Base-by-base conservation (phyloP, 2,797 vertebrate species). In the Hypotaenidia philippensis region DNA sequence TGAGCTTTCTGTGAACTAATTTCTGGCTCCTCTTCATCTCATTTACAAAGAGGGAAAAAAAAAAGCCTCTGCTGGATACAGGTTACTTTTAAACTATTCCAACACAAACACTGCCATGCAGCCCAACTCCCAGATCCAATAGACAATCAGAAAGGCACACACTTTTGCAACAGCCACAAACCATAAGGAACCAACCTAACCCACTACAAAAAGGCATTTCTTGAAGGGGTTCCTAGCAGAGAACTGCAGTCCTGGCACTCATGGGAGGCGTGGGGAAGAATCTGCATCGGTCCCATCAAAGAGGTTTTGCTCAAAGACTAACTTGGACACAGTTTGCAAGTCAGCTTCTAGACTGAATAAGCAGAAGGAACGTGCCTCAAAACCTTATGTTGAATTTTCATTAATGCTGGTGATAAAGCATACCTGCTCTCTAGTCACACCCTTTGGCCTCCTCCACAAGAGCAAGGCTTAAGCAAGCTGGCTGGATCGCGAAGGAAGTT, bases 21-120 rank as follows among this genome's bases (percentile, higher is more conserved):
- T 93, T 80, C 84, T 94, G 53, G 45, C 57, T 92, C 85, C 65
- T 79, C 66, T 65, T 95, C 56, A 29, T 31, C 71, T 47, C 9
- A 70, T 93, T 79, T 82, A 69, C 59, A 45, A 80, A 94, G 77
- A 79, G 12, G 66, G 38, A 91, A 75, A 44, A 44, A 45, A 45
- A 47, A 47, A 81, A 56, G 44, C n/a, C 83, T 82, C 56, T 1
- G 11, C 36, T 68, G 49, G 57, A 78, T 53, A 77, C 34, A 75
- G 38, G 79, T 69, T 89, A 85, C 55, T 83, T 95, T 93, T 76
- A 72, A 85, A 83, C 38, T 60, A 83, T 57, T 78, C n/a, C 57
- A 89, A 15, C 0, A 5, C 41, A 83, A 83, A 81, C 23, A 5
- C 13, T 75, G 60, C 57, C 8, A 3, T 49, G 87, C 57, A 63